Conservation (phyloP, 2,888 invertebrate species). For the Microdon myrmicae region DNA sequence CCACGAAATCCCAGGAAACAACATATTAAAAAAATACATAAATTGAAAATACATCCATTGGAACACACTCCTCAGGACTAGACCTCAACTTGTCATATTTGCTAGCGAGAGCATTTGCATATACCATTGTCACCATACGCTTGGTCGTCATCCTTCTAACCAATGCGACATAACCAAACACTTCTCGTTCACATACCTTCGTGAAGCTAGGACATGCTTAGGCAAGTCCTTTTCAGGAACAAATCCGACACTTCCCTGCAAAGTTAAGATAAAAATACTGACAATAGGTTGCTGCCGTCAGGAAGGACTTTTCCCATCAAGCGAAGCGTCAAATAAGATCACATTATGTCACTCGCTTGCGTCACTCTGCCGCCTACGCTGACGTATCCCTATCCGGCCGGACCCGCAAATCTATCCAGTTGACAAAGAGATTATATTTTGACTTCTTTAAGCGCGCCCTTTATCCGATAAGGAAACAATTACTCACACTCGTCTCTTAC, state of each 20-base stretch:
- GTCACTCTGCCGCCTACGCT: conserved; percentile 14
- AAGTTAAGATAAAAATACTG: conserved; percentile 47
- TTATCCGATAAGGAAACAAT: conserved; percentile 52
- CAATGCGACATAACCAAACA: conserved; percentile 11
- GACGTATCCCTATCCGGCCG: too few species aligned
- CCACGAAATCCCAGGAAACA: conserved; percentile 1
- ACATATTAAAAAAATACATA: not conserved
- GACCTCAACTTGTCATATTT: conserved; percentile 24
- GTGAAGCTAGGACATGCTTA: conserved; percentile 4
- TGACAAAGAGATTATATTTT: conserved; percentile 52
- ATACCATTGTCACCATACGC: conserved; percentile 19
- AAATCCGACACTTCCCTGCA: conserved; percentile 47
- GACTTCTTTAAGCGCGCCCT: conserved; percentile 51
- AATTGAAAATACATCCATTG: too few species aligned
- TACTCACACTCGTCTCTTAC: conserved; percentile 32
- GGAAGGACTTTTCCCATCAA: conserved; percentile 48
- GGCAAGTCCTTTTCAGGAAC: conserved; percentile 27
- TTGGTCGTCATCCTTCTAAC: too few species aligned
- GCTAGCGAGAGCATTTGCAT: conserved; percentile 45
- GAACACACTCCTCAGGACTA: conserved; percentile 3
- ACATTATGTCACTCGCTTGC: conserved; percentile 24
- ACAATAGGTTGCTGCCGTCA: conserved; percentile 37
- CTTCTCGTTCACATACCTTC: conserved; percentile 9
- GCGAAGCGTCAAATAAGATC: conserved; percentile 52
- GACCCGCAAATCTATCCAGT: conserved; percentile 42